Conservation (phyloP, 1,140 invertebrate species). For the Hesperophylax magnus region DNA sequence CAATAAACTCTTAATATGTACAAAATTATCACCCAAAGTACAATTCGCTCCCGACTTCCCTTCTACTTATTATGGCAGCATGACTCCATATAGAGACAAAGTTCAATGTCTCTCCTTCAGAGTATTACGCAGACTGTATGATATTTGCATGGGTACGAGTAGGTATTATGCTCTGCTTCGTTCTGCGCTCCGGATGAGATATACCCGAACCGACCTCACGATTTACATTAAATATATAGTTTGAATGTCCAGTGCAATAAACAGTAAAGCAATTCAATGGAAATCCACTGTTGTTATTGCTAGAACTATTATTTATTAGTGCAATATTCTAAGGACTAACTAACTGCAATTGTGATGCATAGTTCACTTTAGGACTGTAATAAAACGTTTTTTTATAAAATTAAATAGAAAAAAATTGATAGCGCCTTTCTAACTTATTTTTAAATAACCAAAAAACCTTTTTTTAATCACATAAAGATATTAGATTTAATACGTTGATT, state of each 20-base stretch:
- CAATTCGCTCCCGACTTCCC: neutral
- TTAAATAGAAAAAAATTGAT: no score
- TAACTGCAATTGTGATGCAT: no score
- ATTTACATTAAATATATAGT: conserved; percentile 27
- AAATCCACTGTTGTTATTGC: no score
- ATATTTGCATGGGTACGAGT: conserved; percentile 34
- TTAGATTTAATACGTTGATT: no score
- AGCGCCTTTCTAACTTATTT: no score
- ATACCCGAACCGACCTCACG: conserved; percentile 30
- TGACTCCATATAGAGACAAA: conserved; percentile 22
- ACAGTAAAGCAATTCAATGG: neutral
- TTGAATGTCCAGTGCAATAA: conserved; percentile 17
- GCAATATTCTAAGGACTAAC: neutral
- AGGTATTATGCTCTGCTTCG: neutral
- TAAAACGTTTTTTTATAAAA: no score
- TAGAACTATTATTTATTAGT: neutral
- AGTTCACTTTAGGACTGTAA: no score
- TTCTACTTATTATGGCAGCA: neutral
- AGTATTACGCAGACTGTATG: conserved; percentile 25
- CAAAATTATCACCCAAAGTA: neutral
- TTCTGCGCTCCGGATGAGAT: neutral
- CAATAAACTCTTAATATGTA: no score
- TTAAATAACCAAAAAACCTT: no score
- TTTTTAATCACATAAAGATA: no score
- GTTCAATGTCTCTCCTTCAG: conserved; percentile 49